A percentile compares a stretch with the other conserved stretches of the same genome.
These are phyloP conservation scores for Equus przewalskii DNA, from an alignment of 2,113 vertebrate genomes.

Conservation along the genomic window DNA sequence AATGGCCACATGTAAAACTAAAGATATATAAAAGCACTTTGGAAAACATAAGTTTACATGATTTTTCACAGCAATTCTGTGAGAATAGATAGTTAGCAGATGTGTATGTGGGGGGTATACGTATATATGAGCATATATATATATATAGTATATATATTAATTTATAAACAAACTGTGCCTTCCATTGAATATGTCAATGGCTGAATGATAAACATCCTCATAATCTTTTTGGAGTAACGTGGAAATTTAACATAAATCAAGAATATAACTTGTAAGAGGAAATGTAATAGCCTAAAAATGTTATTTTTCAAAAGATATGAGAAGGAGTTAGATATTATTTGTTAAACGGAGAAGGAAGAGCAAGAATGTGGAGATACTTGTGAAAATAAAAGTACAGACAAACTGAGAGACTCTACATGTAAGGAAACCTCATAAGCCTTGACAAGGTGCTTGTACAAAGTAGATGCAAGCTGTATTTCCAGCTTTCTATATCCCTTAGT, in stretches of 20 bases:
- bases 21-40: neutral
- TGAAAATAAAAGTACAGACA: slow-evolving; percentile 19
- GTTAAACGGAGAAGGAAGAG: slow-evolving; percentile 22
- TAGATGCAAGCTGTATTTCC: neutral
- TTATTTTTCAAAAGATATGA: neutral
- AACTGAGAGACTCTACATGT: neutral
- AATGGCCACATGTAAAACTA: neutral
- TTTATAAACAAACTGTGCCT: neutral
- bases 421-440: neutral
- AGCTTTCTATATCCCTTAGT: neutral
- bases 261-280: neutral
- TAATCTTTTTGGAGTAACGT: slow-evolving; percentile 4
- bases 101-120: neutral
- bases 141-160: neutral
- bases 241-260: neutral
- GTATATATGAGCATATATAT: neutral
- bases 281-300: neutral
- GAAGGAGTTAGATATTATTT: neutral
- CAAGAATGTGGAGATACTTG: neutral
- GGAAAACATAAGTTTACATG: neutral
- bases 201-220: neutral
- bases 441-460: neutral
- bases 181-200: neutral
- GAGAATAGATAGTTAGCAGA: neutral
- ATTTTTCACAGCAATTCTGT: neutral